phyloP scores from a whole-genome alignment of 92 coral and sea anemone genomes.

The Umimayanthus kanabou region DNA sequence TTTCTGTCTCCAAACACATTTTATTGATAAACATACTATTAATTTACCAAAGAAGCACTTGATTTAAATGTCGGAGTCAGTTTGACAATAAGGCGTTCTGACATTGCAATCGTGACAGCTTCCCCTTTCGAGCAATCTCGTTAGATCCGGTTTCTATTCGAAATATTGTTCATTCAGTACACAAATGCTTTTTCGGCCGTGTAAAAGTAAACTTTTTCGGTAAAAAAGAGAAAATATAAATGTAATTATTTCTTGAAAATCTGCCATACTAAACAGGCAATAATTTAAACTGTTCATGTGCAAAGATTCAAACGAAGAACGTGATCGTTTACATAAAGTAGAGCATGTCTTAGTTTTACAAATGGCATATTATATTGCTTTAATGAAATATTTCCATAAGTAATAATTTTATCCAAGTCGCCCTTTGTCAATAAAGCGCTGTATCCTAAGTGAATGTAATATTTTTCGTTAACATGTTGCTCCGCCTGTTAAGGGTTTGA shows the following conservation, averaged over 20 bases:
- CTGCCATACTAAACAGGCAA: background rate
- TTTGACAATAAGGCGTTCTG: background rate
- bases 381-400: background rate
- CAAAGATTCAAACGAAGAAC: background rate
- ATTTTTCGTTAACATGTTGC: slow-evolving; percentile 12
- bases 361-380: background rate
- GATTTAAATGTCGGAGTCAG: slow-evolving; percentile 1
- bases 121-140: slow-evolving; percentile 1
- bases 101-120: background rate
- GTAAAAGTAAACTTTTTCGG: slow-evolving; percentile 20
- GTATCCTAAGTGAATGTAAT: slow-evolving; percentile 24
- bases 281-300: background rate
- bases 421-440: slow-evolving; percentile 29
- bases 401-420: background rate
- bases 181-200: background rate
- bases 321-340: background rate
- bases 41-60: background rate
- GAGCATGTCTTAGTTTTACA: background rate
- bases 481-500: slow-evolving; percentile 27
- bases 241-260: slow-evolving; percentile 31
- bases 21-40: background rate
- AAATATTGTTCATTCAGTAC: slow-evolving; percentile 19
- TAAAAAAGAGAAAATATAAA: background rate
- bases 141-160: slow-evolving; percentile 27
- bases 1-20: background rate